Percentiles rank a stretch among this genome's conserved stretches.
phyloP scores from a whole-genome alignment of 2,797 vertebrate genomes.

The Sebastes itinus region DNA sequence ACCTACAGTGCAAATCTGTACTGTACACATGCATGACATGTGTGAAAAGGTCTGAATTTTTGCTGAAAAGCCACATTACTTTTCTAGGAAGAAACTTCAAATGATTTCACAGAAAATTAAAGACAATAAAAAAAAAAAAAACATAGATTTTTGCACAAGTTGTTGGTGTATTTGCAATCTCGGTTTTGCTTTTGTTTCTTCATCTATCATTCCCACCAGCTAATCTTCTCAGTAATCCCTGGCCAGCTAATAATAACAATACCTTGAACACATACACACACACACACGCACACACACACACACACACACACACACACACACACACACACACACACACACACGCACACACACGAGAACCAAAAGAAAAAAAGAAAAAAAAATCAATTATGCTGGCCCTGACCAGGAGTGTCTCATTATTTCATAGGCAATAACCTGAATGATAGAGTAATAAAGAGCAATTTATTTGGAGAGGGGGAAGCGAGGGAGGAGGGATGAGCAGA shows the following conservation, averaged over 20 bases:
- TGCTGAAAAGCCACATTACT: neutral
- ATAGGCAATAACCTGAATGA: slow-evolving; percentile 83
- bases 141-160: neutral
- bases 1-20: neutral
- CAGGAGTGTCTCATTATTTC: slow-evolving; percentile 82
- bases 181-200: slow-evolving; percentile 7
- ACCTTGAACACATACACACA: slow-evolving; percentile 12
- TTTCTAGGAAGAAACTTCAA: neutral
- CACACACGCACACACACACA: neutral
- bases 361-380: slow-evolving; percentile 48
- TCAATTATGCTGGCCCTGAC: slow-evolving; percentile 78
- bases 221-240: slow-evolving; percentile 46
- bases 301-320: slow-evolving; percentile 11
- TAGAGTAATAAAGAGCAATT: slow-evolving; percentile 85
- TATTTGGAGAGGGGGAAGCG: slow-evolving; percentile 76
- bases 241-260: slow-evolving; percentile 44
- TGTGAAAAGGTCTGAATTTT: neutral
- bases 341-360: slow-evolving; percentile 9
- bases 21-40: neutral
- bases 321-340: slow-evolving; percentile 10
- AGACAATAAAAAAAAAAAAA: neutral
- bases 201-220: slow-evolving; percentile 24
- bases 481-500: slow-evolving; percentile 50
- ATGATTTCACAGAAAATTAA: neutral
- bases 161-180: neutral